Evolutionary conservation across 2,797 vertebrate species (phyloP).

Genomic region (Arremon brunneinucha): DNA sequence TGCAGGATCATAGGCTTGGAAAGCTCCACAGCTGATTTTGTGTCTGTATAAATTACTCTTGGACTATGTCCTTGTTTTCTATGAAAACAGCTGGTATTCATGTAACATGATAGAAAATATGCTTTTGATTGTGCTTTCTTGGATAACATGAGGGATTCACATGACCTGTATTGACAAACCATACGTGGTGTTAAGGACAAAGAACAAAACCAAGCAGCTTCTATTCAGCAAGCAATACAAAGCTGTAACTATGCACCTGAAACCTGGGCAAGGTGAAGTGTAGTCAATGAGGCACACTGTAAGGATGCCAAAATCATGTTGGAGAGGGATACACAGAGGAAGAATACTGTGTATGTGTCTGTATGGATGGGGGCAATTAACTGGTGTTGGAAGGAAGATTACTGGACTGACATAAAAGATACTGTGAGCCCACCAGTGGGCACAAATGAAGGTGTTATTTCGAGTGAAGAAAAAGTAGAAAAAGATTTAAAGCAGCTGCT

Average conservation of each 20-base stretch:
- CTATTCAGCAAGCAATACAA: background rate
- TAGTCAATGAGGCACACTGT: background rate
- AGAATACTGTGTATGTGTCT: background rate
- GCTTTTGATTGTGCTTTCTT: background rate
- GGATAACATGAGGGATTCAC: background rate
- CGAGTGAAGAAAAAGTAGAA: background rate
- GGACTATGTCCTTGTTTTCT: background rate
- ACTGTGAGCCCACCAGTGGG: background rate
- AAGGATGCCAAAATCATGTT: background rate
- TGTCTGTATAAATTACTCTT: background rate
- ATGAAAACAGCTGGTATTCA: background rate
- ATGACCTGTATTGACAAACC: background rate
- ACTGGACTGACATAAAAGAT: background rate
- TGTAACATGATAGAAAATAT: background rate
- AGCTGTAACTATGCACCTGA: background rate
- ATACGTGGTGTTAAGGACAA: background rate
- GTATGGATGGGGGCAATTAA: background rate
- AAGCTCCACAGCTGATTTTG: background rate
- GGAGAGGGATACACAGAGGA: background rate
- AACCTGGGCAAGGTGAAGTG: background rate
- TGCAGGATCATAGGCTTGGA: background rate
- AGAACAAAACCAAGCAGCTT: background rate
- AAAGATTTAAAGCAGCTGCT: constrained; percentile 1
- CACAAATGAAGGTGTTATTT: background rate
- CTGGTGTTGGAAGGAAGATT: background rate